Base-by-base conservation (phyloP, 2,797 vertebrate genomes). In the Xenops minutus region DNA sequence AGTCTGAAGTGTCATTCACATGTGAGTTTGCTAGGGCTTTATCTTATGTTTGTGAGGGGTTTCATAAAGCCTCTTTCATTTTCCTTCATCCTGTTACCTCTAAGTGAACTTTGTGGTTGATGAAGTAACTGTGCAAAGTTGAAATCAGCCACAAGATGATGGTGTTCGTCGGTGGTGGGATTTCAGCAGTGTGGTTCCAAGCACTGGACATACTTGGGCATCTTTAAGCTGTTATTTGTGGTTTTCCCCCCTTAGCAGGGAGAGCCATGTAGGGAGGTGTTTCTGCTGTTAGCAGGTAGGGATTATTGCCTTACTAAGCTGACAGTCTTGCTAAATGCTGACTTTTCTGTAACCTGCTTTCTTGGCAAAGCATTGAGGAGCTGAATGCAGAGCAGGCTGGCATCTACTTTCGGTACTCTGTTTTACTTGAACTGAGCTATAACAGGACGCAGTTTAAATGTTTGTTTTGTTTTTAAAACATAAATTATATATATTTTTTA, bases 341-440 rank as follows among this genome's bases (percentile, higher is more conserved):
- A 59, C 72, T 67, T 92, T 94, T 88, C 63, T 44, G 37, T 91
- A 92, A 66, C 92, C 79, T 88, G 83, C 43, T 85, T 86, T 93
- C 32, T 37, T 87, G 76, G 51, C 21, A 46, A 23, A 83, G 37
- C 19, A 16, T 16, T 32, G 41, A 86, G 72, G 68, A 76, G 56
- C 34, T 67, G 86, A 64, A 75, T 44, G 51, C 67, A 30, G 59
- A 84, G 48, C 55, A 54, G 37, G 5, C 23, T 58, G 61, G 22
- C 52, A 64, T 72, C 39, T 74, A 2, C 30, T 85, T 92, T 68
- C 29, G 64, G 83, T 54, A 36, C 17, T 74, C 27, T 1, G 2
- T 74, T 85, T 29, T 15, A 24, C 20, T 9, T 68, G 56, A 67
- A 46, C 44, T 52, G 58, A 71, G 49, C 37, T 82, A 36, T 17